phyloP scores from a whole-genome alignment of 2,888 invertebrate genomes.

The Willowsia nigromaculata region DNA sequence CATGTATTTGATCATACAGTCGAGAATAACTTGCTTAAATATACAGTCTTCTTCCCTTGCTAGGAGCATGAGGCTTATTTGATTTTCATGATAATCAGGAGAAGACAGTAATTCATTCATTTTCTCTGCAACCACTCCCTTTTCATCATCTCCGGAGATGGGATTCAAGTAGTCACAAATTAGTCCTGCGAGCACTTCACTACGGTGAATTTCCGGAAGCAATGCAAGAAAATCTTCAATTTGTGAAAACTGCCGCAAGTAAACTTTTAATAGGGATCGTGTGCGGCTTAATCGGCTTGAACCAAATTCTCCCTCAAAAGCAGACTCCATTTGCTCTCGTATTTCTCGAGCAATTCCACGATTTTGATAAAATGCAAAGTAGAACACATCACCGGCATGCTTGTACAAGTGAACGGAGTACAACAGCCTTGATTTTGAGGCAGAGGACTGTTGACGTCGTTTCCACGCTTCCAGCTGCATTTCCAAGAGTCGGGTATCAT shows the following conservation, averaged over 20 bases:
- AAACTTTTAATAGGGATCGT: constrained; percentile 47
- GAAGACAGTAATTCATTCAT: constrained; percentile 57
- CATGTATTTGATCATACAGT: constrained; percentile 49
- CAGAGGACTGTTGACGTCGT: constrained; percentile 31
- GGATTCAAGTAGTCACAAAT: constrained; percentile 61
- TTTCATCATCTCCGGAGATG: constrained; percentile 27
- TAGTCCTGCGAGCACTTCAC: constrained; percentile 49
- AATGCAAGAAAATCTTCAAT: constrained; percentile 60
- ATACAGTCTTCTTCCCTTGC: constrained; percentile 36
- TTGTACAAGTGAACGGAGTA: constrained; percentile 51
- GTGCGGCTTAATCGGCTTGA: constrained; percentile 4
- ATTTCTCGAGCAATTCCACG: constrained; percentile 49
- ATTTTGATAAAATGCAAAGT: constrained; percentile 66
- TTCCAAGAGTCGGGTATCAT: constrained; percentile 51
- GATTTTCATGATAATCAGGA: constrained; percentile 67
- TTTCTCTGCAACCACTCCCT: constrained; percentile 40
- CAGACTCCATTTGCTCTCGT: constrained; percentile 31
- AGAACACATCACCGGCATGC: constrained; percentile 59
- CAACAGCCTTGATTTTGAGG: constrained; percentile 60
- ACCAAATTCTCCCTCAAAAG: constrained; percentile 55
- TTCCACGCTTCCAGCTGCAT: constrained; percentile 53
- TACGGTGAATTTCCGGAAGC: constrained; percentile 58
- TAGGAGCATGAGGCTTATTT: constrained; percentile 56
- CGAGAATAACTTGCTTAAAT: constrained; percentile 56
- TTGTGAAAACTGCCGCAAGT: constrained; percentile 51